phyloP scores from a whole-genome alignment of 2,797 vertebrate genomes.

The Mormyrus hasselquistii region DNA sequence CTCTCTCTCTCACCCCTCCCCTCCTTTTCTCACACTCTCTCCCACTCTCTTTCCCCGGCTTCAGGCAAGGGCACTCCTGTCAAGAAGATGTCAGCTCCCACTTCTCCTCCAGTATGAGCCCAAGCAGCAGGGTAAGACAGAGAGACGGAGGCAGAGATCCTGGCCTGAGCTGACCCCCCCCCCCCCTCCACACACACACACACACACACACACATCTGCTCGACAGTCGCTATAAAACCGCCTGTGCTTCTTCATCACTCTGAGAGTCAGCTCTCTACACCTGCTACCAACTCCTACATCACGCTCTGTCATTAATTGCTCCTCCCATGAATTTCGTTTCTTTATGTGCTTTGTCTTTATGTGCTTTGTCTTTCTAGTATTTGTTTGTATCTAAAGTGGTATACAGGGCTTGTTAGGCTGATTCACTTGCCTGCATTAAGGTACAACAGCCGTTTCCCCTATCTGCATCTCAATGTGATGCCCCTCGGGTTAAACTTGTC shows the following conservation, averaged over 20 bases:
- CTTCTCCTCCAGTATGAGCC: slow-evolving; percentile 5
- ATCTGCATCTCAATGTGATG: neutral
- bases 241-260: neutral
- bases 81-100: slow-evolving; percentile 12
- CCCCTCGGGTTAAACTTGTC: neutral
- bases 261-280: neutral
- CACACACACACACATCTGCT: neutral
- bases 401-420: neutral
- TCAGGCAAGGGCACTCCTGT: slow-evolving; percentile 18
- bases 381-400: neutral
- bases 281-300: neutral
- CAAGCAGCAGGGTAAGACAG: neutral
- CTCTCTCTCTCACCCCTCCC: neutral
- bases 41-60: neutral
- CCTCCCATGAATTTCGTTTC: neutral
- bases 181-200: no score
- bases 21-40: neutral
- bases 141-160: neutral
- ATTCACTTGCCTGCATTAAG: neutral
- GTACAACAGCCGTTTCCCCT: neutral
- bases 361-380: neutral
- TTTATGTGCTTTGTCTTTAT: neutral
- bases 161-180: neutral
- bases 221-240: neutral
- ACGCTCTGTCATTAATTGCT: neutral